These are phyloP conservation scores for Megaustenia siamemsis DNA, from an alignment of 2,888 invertebrate genomes.

Conservation along the genomic window DNA sequence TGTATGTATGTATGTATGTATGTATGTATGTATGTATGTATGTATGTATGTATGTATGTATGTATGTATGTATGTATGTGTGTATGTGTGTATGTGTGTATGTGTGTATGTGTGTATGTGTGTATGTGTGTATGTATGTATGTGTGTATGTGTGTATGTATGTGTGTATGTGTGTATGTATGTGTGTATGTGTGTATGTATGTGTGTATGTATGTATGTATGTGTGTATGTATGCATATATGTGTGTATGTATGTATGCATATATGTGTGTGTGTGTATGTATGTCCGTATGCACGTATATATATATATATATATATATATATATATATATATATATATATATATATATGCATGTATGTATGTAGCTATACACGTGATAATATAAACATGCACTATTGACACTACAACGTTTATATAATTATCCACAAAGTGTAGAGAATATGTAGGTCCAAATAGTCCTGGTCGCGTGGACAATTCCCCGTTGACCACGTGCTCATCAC, in stretches of 20 bases:
- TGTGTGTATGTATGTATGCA: background rate
- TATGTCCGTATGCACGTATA: background rate
- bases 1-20: constrained; percentile 22
- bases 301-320: background rate
- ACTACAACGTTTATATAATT: background rate
- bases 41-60: constrained; percentile 22
- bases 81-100: constrained; percentile 16
- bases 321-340: background rate
- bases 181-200: background rate
- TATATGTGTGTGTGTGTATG: too few relatives aligned
- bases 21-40: constrained; percentile 22
- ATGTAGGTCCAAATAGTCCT: too few relatives aligned
- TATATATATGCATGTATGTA: background rate
- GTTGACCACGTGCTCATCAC: too few relatives aligned
- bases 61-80: constrained; percentile 19
- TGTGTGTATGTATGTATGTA: constrained; percentile 4
- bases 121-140: constrained; percentile 19
- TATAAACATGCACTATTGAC: background rate
- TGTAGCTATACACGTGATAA: background rate
- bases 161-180: constrained; percentile 16
- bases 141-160: constrained; percentile 16
- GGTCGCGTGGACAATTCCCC: too few relatives aligned
- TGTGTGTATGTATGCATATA: background rate
- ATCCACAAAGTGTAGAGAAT: background rate
- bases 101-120: constrained; percentile 13